Evolutionary conservation across 2,888 invertebrate species (phyloP).

Genomic region (Apodemia mormo): DNA sequence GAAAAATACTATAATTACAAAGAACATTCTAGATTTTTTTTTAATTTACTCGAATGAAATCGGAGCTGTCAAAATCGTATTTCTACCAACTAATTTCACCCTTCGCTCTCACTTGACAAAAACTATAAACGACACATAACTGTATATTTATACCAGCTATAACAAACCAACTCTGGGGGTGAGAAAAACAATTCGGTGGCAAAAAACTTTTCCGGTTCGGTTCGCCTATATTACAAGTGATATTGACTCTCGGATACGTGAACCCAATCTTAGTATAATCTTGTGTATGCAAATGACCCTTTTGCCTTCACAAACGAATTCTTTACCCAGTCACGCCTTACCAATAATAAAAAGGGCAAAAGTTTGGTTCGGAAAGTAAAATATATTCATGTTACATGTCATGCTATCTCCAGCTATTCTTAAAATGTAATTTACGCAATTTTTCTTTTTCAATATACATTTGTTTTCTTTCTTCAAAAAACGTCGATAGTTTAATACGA

Average conservation of each 20-base stretch:
- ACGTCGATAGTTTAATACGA: no score
- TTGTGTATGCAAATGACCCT: constrained; percentile 71
- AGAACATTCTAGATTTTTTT: no score
- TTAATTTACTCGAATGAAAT: no score
- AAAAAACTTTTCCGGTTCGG: constrained; percentile 58
- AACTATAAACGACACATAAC: constrained; percentile 16
- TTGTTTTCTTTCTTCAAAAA: constrained; percentile 18
- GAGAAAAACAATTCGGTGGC: constrained; percentile 63
- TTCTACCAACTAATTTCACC: not conserved
- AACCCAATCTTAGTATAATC: constrained; percentile 66
- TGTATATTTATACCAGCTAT: constrained; percentile 9
- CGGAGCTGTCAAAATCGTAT: no score
- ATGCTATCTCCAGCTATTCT: constrained; percentile 25
- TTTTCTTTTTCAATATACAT: constrained; percentile 19
- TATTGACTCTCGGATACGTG: constrained; percentile 62
- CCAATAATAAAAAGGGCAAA: constrained; percentile 61
- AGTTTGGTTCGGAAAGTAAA: constrained; percentile 58
- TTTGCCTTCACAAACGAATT: constrained; percentile 64
- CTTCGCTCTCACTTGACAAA: not conserved
- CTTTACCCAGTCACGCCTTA: constrained; percentile 65
- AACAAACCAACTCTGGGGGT: constrained; percentile 17
- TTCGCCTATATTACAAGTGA: constrained; percentile 58
- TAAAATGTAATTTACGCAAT: constrained; percentile 29
- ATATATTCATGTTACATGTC: constrained; percentile 53
- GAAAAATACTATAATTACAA: no score